Conservation (phyloP, 2,888 invertebrate species). For the Zaprionus lineosus region DNA sequence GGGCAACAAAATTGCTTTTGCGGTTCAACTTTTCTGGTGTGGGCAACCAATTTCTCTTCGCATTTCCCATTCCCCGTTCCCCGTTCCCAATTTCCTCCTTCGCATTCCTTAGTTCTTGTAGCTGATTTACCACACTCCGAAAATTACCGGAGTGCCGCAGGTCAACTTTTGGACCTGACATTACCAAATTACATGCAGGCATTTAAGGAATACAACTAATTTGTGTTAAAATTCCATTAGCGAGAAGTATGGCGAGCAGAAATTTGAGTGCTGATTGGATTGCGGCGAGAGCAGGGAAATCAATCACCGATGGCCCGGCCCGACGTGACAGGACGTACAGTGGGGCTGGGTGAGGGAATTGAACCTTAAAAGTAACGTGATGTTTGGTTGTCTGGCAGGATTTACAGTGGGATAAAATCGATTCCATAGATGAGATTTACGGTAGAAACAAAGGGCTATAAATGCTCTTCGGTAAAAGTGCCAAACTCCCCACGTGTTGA, state of each 20-base stretch:
- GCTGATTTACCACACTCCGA: neutral
- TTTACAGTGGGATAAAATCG: too few species aligned
- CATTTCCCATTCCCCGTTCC: neutral
- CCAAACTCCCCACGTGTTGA: too few species aligned
- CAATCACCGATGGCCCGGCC: slow-evolving; percentile 37
- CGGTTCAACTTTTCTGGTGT: slow-evolving; percentile 12
- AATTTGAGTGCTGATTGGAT: slow-evolving; percentile 26
- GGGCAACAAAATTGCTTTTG: slow-evolving; percentile 56
- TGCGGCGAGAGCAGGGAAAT: slow-evolving; percentile 31
- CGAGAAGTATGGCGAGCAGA: slow-evolving; percentile 26
- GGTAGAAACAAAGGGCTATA: too few species aligned
- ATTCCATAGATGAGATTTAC: too few species aligned
- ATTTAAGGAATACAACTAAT: slow-evolving; percentile 66
- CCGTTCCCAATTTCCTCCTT: neutral
- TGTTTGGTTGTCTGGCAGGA: too few species aligned
- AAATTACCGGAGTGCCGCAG: slow-evolving; percentile 52
- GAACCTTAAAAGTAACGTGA: neutral
- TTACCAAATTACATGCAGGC: slow-evolving; percentile 49
- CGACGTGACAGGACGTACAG: too few species aligned
- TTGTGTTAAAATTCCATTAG: slow-evolving; percentile 65
- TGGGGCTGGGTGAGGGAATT: neutral
- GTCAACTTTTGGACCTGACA: slow-evolving; percentile 43
- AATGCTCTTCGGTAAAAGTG: too few species aligned
- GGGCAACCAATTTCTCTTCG: neutral
- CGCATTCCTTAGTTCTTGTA: neutral